Percentiles rank a stretch among this genome's conserved stretches.
Evolutionary conservation across 2,888 invertebrate species (phyloP).

Genomic region (Alviniconcha strummeri): DNA sequence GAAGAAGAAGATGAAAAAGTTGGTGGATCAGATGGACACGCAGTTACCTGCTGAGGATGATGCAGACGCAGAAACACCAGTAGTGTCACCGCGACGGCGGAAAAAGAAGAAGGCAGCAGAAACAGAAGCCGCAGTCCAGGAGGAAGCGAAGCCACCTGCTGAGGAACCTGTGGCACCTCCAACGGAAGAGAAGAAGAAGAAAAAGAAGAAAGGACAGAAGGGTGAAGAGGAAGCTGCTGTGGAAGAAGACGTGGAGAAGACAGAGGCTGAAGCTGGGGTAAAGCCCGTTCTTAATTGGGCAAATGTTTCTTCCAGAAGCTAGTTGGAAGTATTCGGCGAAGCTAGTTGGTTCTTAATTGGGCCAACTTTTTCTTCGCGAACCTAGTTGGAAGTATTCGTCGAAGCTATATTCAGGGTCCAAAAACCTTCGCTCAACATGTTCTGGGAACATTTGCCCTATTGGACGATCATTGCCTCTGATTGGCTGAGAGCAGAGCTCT

Average conservation of each 20-base stretch:
- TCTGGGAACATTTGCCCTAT: too few relatives aligned
- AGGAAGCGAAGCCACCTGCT: constrained; percentile 37
- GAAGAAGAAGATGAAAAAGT: constrained; percentile 44
- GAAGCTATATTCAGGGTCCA: too few relatives aligned
- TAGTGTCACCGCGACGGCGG: constrained; percentile 30
- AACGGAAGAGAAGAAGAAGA: constrained; percentile 45
- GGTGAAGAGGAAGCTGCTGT: background rate
- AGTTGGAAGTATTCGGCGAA: too few relatives aligned
- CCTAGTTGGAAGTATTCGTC: too few relatives aligned
- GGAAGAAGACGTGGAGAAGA: constrained; percentile 32
- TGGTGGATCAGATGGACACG: constrained; percentile 35
- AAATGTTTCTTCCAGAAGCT: too few relatives aligned
- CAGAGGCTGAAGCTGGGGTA: background rate
- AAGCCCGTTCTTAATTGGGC: too few relatives aligned
- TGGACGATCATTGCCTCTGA: too few relatives aligned
- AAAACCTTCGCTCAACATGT: too few relatives aligned
- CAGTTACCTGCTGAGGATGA: constrained; percentile 45
- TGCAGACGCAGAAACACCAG: constrained; percentile 45
- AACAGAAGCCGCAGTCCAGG: constrained; percentile 29
- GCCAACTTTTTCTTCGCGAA: too few relatives aligned
- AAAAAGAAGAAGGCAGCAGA: constrained; percentile 40
- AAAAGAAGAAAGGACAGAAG: constrained; percentile 41
- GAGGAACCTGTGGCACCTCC: constrained; percentile 43
- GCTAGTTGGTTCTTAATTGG: too few relatives aligned
- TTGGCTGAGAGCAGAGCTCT: too few relatives aligned